phyloP scores from a whole-genome alignment of 2,888 invertebrate genomes.

The Yponomeuta sedellus region DNA sequence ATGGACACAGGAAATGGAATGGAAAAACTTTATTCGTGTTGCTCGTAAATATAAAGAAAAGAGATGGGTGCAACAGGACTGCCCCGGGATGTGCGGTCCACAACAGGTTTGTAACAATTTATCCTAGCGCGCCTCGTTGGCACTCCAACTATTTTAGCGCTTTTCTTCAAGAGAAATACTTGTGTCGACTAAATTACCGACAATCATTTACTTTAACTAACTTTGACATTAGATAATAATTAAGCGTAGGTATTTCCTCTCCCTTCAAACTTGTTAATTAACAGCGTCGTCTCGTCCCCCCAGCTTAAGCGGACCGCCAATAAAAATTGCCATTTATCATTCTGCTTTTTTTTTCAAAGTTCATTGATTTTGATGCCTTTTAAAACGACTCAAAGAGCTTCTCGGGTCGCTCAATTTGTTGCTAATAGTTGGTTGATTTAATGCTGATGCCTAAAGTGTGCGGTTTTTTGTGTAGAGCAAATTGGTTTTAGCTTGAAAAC shows the following conservation, averaged over 20 bases:
- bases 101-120: conserved; percentile 10
- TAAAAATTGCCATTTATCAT: background rate
- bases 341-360: background rate
- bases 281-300: background rate
- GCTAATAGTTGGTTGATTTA: conserved; percentile 1
- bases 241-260: background rate
- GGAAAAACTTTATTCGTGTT: background rate
- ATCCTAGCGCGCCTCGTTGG: background rate
- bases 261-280: background rate
- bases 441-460: background rate
- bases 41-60: background rate
- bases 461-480: background rate
- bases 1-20: too few relatives aligned
- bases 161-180: conserved; percentile 1
- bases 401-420: conserved; percentile 1
- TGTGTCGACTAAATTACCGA: background rate
- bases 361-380: conserved; percentile 3
- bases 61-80: background rate
- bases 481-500: background rate
- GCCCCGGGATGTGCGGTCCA: background rate
- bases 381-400: conserved; percentile 3
- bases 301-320: background rate
- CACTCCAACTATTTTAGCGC: conserved; percentile 3
- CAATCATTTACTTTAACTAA: background rate
- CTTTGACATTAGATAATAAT: background rate